Evolutionary conservation across 2,888 invertebrate genomes (phyloP).

Genomic region (Gasteruption jaculator): DNA sequence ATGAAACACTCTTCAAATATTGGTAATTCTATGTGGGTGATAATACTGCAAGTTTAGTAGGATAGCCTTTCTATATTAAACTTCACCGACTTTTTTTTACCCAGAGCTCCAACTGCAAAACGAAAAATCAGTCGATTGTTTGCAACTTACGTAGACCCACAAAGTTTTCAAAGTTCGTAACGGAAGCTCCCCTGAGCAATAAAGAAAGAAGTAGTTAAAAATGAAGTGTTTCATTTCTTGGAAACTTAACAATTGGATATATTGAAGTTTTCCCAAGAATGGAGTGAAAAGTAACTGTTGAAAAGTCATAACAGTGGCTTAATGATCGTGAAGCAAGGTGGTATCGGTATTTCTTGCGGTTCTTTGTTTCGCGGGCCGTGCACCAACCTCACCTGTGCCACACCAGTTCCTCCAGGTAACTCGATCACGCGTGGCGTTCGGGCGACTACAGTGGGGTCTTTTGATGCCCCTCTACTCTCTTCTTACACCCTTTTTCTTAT

Average conservation of each 20-base stretch:
- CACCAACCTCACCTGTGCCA: constrained; percentile 35
- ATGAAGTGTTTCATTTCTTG: constrained; percentile 5
- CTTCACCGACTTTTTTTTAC: too few species aligned
- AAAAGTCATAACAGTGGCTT: constrained; percentile 33
- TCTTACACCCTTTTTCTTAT: too few species aligned
- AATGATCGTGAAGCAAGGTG: constrained; percentile 32
- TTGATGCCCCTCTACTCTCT: constrained; percentile 14
- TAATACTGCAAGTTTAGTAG: too few species aligned
- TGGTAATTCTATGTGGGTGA: too few species aligned
- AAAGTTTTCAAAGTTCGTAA: too few species aligned
- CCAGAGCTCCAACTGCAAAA: too few species aligned
- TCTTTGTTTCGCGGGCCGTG: constrained; percentile 43
- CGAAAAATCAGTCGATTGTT: too few species aligned
- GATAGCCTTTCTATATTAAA: too few species aligned
- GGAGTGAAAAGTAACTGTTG: constrained; percentile 3
- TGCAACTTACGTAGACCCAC: too few species aligned
- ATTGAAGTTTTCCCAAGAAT: constrained; percentile 7
- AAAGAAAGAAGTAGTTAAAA: background rate
- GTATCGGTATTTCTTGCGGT: constrained; percentile 48
- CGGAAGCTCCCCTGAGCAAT: too few species aligned
- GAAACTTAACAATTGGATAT: background rate
- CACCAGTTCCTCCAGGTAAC: constrained; percentile 40
- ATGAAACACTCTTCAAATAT: too few species aligned
- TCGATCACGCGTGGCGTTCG: constrained; percentile 45
- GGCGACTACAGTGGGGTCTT: constrained; percentile 24